A percentile compares a stretch with the other conserved stretches of the same genome.
Evolutionary conservation across 2,888 invertebrate genomes (phyloP).

Genomic region (Himalopsyche japonica): DNA sequence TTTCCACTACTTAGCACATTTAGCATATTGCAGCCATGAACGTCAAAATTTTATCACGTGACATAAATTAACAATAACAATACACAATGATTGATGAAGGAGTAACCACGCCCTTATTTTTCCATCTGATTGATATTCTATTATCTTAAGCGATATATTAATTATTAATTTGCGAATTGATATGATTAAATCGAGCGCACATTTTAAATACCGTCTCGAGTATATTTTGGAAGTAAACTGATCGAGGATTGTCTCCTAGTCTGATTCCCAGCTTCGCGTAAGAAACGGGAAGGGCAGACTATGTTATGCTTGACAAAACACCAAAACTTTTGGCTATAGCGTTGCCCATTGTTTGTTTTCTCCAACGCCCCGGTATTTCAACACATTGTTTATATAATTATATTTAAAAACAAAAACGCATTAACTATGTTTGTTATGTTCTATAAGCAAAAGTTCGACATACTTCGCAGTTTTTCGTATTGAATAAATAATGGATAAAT

Average conservation of each 20-base stretch:
- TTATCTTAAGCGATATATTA: neutral
- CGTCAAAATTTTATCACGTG: no score
- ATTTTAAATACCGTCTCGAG: constrained; percentile 7
- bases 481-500: no score
- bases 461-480: no score
- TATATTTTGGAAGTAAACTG: constrained; percentile 23
- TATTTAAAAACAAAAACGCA: no score
- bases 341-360: constrained; percentile 13
- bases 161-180: neutral
- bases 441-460: no score
- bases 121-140: neutral
- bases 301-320: constrained; percentile 8
- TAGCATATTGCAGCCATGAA: no score
- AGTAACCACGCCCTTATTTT: neutral
- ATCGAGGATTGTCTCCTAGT: neutral
- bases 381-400: neutral
- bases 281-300: constrained; percentile 15
- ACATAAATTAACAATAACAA: no score
- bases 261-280: constrained; percentile 1
- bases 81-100: neutral
- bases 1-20: no score
- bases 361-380: neutral
- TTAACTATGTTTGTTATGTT: no score
- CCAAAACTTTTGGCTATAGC: constrained; percentile 6
- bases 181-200: neutral